Evolutionary conservation across 2,797 vertebrate species (phyloP).

Genomic region (Periophthalmus magnuspinnatus): DNA sequence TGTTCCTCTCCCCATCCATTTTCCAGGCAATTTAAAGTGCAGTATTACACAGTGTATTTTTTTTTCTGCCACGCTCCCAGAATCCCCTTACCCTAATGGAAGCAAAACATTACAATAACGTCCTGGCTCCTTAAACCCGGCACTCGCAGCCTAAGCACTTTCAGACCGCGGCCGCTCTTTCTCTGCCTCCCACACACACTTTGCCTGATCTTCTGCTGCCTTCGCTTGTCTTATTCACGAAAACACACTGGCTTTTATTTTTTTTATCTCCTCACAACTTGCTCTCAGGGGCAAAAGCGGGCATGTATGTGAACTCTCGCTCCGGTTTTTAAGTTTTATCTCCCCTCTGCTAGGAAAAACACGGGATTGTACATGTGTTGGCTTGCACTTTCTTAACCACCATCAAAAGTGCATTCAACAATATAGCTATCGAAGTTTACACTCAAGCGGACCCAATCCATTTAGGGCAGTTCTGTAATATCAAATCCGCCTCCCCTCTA

Average conservation of each 20-base stretch:
- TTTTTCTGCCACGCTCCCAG: constrained; percentile 63
- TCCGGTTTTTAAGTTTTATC: constrained; percentile 46
- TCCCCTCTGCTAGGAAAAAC: constrained; percentile 48
- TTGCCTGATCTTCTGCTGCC: constrained; percentile 43
- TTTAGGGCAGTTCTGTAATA: constrained; percentile 66
- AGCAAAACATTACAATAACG: constrained; percentile 85
- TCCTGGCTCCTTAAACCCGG: constrained; percentile 79
- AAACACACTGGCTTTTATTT: constrained; percentile 42
- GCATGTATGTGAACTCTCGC: constrained; percentile 23
- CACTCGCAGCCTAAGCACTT: constrained; percentile 81
- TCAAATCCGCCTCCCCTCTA: constrained; percentile 35
- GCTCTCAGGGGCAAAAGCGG: constrained; percentile 41
- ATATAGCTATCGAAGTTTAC: constrained; percentile 59
- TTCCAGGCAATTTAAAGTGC: constrained; percentile 84
- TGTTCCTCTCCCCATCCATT: constrained; percentile 80
- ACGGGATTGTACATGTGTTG: constrained; percentile 52
- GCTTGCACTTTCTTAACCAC: constrained; percentile 45
- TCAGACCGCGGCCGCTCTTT: constrained; percentile 72
- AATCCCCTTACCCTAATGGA: constrained; percentile 82
- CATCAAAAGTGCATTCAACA: constrained; percentile 48
- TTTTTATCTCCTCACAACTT: constrained; percentile 52
- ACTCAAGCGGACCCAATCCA: constrained; percentile 62
- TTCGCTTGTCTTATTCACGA: constrained; percentile 43
- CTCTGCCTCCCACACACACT: constrained; percentile 61
- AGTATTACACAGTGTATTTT: constrained; percentile 77